Conservation (phyloP, 2,888 invertebrate genomes). For the Drosophila austrosaltans region DNA sequence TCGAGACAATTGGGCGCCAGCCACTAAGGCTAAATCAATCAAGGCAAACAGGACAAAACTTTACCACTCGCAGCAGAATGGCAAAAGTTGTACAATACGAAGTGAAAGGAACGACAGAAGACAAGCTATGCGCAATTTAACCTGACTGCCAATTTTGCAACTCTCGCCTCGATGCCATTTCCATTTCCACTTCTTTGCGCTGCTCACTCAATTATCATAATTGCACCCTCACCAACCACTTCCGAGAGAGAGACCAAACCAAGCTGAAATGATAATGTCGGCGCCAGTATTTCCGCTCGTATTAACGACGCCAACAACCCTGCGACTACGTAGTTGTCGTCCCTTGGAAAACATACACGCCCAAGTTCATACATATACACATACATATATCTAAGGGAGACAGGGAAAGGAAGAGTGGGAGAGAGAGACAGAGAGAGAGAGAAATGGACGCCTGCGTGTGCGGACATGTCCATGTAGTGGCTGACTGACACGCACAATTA, state of each 20-base stretch:
- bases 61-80: neutral
- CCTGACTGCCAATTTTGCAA: slow-evolving; percentile 55
- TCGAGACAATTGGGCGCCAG: slow-evolving; percentile 64
- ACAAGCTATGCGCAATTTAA: slow-evolving; percentile 72
- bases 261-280: slow-evolving; percentile 74
- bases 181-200: slow-evolving; percentile 20
- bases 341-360: slow-evolving; percentile 33
- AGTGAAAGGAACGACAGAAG: neutral
- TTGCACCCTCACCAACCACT: slow-evolving; percentile 50
- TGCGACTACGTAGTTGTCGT: slow-evolving; percentile 1
- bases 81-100: no score
- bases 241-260: slow-evolving; percentile 13
- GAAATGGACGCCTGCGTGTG: slow-evolving; percentile 39
- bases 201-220: slow-evolving; percentile 72
- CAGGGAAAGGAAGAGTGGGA: neutral
- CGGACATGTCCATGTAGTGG: slow-evolving; percentile 58
- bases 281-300: slow-evolving; percentile 79
- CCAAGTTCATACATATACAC: slow-evolving; percentile 4
- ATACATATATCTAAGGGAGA: neutral
- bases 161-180: slow-evolving; percentile 11
- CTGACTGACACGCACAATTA: slow-evolving; percentile 78
- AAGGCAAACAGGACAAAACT: slow-evolving; percentile 29
- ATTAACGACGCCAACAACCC: slow-evolving; percentile 57
- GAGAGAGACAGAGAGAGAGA: neutral
- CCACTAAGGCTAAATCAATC: slow-evolving; percentile 41